Conservation (phyloP, 2,113 vertebrate species). For the Macquaria australasica region DNA sequence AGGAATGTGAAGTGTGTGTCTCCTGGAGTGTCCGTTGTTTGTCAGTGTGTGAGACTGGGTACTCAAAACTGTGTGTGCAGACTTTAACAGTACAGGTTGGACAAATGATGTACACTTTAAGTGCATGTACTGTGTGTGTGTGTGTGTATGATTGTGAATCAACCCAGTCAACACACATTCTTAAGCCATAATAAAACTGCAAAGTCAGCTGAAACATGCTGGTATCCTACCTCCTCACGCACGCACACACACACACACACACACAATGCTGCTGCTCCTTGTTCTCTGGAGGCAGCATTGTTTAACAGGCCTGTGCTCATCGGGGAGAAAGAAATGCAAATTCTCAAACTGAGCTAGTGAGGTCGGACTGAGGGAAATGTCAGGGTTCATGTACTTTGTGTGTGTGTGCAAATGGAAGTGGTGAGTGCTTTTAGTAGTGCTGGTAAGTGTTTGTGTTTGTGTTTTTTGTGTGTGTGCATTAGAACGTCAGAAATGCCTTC, state of each 20-base stretch:
- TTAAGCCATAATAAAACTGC: not conserved
- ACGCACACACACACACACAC: not conserved
- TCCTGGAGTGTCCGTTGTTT: not conserved
- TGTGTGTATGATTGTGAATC: not conserved
- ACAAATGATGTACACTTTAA: not conserved
- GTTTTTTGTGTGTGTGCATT: not conserved
- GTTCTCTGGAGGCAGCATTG: not conserved
- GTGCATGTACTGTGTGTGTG: not conserved
- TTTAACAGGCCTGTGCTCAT: conserved; percentile 10
- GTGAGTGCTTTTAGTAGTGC: not conserved
- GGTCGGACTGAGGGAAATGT: not conserved
- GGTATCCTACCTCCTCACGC: not conserved
- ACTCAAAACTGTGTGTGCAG: not conserved
- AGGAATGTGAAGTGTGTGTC: not conserved
- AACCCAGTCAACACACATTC: not conserved
- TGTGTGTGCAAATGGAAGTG: not conserved
- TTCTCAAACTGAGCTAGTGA: not conserved
- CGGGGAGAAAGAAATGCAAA: not conserved
- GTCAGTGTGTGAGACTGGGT: not conserved
- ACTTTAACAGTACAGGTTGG: not conserved
- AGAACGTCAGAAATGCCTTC: not conserved
- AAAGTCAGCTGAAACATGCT: conserved; percentile 17
- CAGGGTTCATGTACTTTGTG: not conserved
- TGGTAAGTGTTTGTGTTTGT: not conserved
- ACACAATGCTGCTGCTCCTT: not conserved